Base-by-base conservation (phyloP, 2,797 vertebrate species). In the Ibycter americanus region DNA sequence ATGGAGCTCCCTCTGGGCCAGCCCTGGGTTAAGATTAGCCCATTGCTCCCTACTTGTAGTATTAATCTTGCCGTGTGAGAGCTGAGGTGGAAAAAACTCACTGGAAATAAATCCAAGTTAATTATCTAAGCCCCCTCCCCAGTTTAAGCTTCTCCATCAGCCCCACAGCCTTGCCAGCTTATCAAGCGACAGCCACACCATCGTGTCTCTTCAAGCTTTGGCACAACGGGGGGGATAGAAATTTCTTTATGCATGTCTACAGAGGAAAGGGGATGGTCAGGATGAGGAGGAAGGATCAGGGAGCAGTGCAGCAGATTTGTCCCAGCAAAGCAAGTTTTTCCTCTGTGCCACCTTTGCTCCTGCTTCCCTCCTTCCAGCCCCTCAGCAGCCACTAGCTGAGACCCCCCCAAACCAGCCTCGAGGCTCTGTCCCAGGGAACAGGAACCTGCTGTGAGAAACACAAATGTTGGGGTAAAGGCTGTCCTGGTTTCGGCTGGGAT, bases 131-230 rank as follows among this genome's bases (percentile, higher is more conserved):
- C 8, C 8, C 8, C 7, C 8, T 47, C 25, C 19, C n/a, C 3
- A 1, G 16, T 63, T 71, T 25, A 1, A 67, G 19, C 31, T 73
- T 51, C 71, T 82, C 27, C 2, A 1, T 71, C 36, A 82, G 44
- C 20, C 58, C 80, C 63, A 42, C 14, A 40, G 56, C 44, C 52
- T 47, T 2, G 0, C 46, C 27, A 55, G 65, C 20, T 67, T 12
- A 31, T 65, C 11, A 26, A 52, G 17, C 1, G 14, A 27, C 11
- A 22, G 29, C 46, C 34, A 3, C 1, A 2, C 21, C 56, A 62
- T 6, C 26, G 15, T 0, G 3, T 6, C 23, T 23, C 38, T 73
- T 31, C 0, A 0, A 78, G 52, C 42, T 70, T 59, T 36, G 83
- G n/a, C 51, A 31, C 26, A 56, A 18, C 1, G 3, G 54, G 18